Conservation (phyloP, 92 coral and sea anemone species). For the Porites evermanni region DNA sequence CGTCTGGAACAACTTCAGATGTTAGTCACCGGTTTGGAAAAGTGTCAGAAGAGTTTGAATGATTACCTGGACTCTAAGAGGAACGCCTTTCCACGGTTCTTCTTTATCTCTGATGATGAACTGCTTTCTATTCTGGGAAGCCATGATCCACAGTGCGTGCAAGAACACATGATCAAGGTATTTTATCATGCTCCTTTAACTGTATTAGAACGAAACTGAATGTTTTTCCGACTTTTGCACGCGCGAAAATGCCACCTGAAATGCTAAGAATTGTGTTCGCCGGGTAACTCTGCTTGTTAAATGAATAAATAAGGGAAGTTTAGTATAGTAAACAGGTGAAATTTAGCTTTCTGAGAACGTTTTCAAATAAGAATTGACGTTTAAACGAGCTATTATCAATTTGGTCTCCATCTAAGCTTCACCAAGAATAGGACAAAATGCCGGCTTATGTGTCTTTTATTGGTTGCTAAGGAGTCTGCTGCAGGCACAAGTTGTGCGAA, state of each 20-base stretch:
- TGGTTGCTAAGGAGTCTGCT: too few relatives aligned
- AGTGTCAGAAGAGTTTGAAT: slow-evolving; percentile 98
- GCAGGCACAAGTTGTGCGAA: too few relatives aligned
- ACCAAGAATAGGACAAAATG: too few relatives aligned
- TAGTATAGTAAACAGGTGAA: too few relatives aligned
- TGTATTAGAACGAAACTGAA: neutral
- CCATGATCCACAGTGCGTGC: slow-evolving; percentile 97
- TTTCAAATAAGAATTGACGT: too few relatives aligned
- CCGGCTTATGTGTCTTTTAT: too few relatives aligned
- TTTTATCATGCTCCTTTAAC: neutral
- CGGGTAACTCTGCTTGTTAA: too few relatives aligned
- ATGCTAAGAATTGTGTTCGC: neutral
- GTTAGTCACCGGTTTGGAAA: slow-evolving; percentile 95
- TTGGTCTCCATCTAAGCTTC: too few relatives aligned
- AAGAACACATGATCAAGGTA: slow-evolving; percentile 99
- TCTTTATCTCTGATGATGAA: slow-evolving; percentile 99
- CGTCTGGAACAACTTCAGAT: slow-evolving; percentile 95
- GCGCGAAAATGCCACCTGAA: neutral
- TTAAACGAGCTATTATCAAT: too few relatives aligned
- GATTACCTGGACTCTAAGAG: slow-evolving; percentile 99
- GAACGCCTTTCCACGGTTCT: slow-evolving; percentile 98
- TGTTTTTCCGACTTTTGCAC: neutral
- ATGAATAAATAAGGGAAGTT: too few relatives aligned
- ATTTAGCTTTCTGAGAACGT: too few relatives aligned
- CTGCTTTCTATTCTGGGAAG: slow-evolving; percentile 97